These are phyloP conservation scores for Sialia sialis DNA, from an alignment of 2,113 vertebrate genomes.

Conservation along the genomic window DNA sequence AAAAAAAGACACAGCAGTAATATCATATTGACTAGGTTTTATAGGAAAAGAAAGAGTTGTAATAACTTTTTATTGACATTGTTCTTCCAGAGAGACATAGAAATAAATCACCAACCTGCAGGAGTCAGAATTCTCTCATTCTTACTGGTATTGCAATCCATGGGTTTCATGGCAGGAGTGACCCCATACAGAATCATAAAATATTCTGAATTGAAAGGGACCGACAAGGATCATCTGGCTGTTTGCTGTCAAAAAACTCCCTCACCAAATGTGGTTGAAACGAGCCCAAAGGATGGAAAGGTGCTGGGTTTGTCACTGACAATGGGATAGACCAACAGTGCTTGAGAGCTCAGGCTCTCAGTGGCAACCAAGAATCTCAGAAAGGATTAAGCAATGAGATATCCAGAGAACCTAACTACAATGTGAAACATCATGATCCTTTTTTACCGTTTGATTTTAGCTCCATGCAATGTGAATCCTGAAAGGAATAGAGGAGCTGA, in stretches of 20 bases:
- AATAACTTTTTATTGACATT: conserved; percentile 65
- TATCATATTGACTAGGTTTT: conserved; percentile 47
- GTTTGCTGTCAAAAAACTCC: background rate
- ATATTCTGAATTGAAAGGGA: background rate
- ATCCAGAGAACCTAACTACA: background rate
- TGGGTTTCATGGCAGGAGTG: background rate
- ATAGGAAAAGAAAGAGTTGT: conserved; percentile 36
- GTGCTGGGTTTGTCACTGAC: background rate
- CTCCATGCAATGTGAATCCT: background rate
- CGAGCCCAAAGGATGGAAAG: background rate
- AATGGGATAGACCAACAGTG: background rate
- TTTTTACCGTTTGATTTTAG: background rate
- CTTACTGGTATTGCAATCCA: background rate
- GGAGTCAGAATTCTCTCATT: background rate
- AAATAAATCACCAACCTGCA: conserved; percentile 5
- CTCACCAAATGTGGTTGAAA: background rate
- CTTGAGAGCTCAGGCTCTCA: background rate
- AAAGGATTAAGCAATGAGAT: background rate
- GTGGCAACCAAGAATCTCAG: background rate
- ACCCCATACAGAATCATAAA: background rate
- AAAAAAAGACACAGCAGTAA: background rate
- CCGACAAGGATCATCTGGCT: background rate
- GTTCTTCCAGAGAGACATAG: background rate
- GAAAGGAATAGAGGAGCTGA: background rate
- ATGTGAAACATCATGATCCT: background rate